Evolutionary conservation across 2,888 invertebrate genomes (phyloP), one percentile per base, ranked within the genome.

Genomic region (Smittia sp.): DNA sequence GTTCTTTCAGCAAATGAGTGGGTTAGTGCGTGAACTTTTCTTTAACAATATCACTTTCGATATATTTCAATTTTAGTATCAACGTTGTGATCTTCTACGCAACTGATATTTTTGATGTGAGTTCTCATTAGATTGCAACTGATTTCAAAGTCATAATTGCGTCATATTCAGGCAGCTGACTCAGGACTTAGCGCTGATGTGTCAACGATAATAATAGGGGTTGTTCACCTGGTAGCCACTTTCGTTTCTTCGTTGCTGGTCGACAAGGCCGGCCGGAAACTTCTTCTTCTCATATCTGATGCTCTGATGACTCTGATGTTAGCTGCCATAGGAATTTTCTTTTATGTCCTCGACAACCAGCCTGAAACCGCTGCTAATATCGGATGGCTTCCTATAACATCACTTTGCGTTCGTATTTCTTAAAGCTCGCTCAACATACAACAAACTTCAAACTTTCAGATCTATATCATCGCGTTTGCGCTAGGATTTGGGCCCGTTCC

Each of bases 1-100:
- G 94, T 83, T 93, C 77, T 92, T 95, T 83, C 96, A 96, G 79
- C 96, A 96, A 80, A 84, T 94, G 74, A 89, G 90, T 75, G 91
- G 92, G 39, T 86, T 91, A 65, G 7, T 93, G n/a, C n/a, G n/a
- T n/a, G n/a, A n/a, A n/a, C n/a, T n/a, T n/a, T n/a, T n/a, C n/a
- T n/a, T n/a, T n/a, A n/a, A n/a, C n/a, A n/a, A n/a, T n/a, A n/a
- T n/a, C n/a, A n/a, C n/a, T n/a, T n/a, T n/a, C n/a, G n/a, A n/a
- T n/a, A n/a, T n/a, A n/a, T n/a, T n/a, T n/a, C n/a, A n/a, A n/a
- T n/a, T n/a, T n/a, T n/a, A n/a, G 93, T 52, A 88, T 93, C 70
- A 94, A 94, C 78, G 91, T 92, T 0, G 90, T 94, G 6, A 90
- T 94, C 75, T 92, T 94, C 81, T 93, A 92, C 78, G 87, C 90